Percentiles rank a stretch among this genome's conserved stretches.
phyloP scores from a whole-genome alignment of 1,140 invertebrate species.

The Neodiprion pinetum region DNA sequence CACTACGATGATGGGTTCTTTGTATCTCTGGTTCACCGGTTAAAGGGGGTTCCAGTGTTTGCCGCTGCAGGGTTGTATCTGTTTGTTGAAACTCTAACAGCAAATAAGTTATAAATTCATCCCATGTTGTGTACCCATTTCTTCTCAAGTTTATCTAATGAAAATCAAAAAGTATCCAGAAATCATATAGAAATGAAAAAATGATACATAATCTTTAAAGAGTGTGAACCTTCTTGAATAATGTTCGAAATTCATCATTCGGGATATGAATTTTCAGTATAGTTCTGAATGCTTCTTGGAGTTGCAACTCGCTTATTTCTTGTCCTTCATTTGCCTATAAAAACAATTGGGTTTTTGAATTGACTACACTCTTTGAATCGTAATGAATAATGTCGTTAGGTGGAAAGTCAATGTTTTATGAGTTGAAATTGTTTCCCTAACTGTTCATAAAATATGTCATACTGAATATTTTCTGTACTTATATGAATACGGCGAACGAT shows the following conservation, averaged over 20 bases:
- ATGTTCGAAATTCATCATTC: slow-evolving; percentile 31
- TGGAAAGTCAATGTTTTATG: background rate
- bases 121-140: slow-evolving; percentile 68
- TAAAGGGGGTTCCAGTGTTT: slow-evolving; percentile 67
- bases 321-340: slow-evolving; percentile 29
- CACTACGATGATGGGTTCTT: slow-evolving; percentile 68
- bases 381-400: slow-evolving; percentile 2
- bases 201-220: background rate
- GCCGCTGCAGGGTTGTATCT: slow-evolving; percentile 63
- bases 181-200: background rate
- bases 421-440: no score
- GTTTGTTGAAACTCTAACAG: slow-evolving; percentile 70
- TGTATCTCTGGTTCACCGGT: slow-evolving; percentile 63
- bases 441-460: no score
- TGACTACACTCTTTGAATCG: background rate
- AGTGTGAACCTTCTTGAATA: slow-evolving; percentile 41
- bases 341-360: background rate
- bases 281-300: slow-evolving; percentile 35
- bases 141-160: slow-evolving; percentile 51
- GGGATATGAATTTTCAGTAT: slow-evolving; percentile 38
- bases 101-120: slow-evolving; percentile 73
- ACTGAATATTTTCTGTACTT: no score
- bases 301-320: slow-evolving; percentile 34
- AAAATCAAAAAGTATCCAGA: slow-evolving; percentile 5
- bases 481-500: no score